Base-by-base conservation (phyloP, 2,113 vertebrate genomes). In the Ceyx margarethae region DNA sequence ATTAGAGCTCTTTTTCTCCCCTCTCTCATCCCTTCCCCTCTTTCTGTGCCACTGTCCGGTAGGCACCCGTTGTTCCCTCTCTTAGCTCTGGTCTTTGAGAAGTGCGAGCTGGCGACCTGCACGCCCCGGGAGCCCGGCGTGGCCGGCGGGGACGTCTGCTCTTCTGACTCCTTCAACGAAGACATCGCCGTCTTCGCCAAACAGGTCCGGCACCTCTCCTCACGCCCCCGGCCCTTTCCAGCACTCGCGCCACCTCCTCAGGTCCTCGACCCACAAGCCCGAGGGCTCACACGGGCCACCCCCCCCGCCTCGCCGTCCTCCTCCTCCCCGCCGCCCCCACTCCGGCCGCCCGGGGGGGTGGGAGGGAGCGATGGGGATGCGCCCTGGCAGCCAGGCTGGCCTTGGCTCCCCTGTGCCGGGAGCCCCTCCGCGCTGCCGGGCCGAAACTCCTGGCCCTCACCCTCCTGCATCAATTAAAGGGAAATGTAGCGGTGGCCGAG, bases 81-180 rank as follows among this genome's bases (percentile, higher is more conserved):
- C 97, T 98, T 99, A 98, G 99, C 99, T 79, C 98, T 99, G 98
- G 99, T 99, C 97, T 99, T 99, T 98, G 99, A 99, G 98, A 99
- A 99, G 98, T 99, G 99, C 98, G 99, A 99, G 98, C 97, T 99
- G 98, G 99, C 99, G 98, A 99, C 99, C 97, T 99, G 99, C 97
- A 99, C 99, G 90, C 99, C 99, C 96, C 98, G 99, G 97, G 99
- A 99, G 97, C 98, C 99, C 58, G 99, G 99, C 43, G 98, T 98
- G 95, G 98, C 99, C 62, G 99, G 98, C 89, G 98, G 99, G 85
- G 98, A 99, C 94, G 99, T 99, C 86, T 99, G 99, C 94, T 99
- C 99, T 90, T 99, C 99, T 18, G 98, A 99, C 95, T 99, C 99
- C 86, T 99, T 99, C 97, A 99, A 98, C 81, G 99, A 99, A 97